phyloP scores from a whole-genome alignment of 2,888 invertebrate genomes.

The Drosophila neotestacea region DNA sequence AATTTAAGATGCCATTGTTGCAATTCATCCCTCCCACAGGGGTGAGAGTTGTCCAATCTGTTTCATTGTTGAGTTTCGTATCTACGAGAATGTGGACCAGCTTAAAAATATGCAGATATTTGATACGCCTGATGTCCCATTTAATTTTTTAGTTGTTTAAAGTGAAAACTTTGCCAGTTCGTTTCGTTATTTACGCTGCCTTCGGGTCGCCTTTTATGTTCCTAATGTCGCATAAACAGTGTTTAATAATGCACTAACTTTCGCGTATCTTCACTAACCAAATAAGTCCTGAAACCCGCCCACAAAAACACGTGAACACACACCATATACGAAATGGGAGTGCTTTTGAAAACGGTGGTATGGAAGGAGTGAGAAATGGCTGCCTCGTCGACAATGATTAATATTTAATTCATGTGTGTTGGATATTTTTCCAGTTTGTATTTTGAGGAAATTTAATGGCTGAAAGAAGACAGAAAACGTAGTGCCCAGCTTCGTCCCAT shows the following conservation, averaged over 20 bases:
- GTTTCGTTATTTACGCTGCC: slow-evolving; percentile 50
- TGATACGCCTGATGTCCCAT: slow-evolving; percentile 36
- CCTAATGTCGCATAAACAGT: slow-evolving; percentile 81
- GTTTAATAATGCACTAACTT: slow-evolving; percentile 77
- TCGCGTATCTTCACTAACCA: slow-evolving; percentile 68
- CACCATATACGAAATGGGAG: slow-evolving; percentile 7
- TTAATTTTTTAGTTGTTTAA: slow-evolving; percentile 25
- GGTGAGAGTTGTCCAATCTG: slow-evolving; percentile 32
- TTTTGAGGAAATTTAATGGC: slow-evolving; percentile 78
- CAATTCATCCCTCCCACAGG: slow-evolving; percentile 22
- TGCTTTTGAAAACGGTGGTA: slow-evolving; percentile 1
- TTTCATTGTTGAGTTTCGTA: slow-evolving; percentile 17
- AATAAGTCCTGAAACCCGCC: slow-evolving; percentile 57
- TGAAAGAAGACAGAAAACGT: slow-evolving; percentile 34
- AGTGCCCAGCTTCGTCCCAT: slow-evolving; percentile 2
- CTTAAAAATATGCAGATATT: slow-evolving; percentile 17
- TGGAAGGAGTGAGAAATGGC: slow-evolving; percentile 19
- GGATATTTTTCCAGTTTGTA: slow-evolving; percentile 65
- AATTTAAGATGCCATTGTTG: slow-evolving; percentile 79
- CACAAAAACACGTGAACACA: slow-evolving; percentile 12
- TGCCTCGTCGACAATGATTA: slow-evolving; percentile 69
- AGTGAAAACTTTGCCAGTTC: slow-evolving; percentile 23
- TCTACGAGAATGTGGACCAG: neutral
- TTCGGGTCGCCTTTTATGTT: slow-evolving; percentile 72
- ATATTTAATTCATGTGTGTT: slow-evolving; percentile 77